Conservation (phyloP, 2,797 vertebrate genomes). For the Mus caroli region DNA sequence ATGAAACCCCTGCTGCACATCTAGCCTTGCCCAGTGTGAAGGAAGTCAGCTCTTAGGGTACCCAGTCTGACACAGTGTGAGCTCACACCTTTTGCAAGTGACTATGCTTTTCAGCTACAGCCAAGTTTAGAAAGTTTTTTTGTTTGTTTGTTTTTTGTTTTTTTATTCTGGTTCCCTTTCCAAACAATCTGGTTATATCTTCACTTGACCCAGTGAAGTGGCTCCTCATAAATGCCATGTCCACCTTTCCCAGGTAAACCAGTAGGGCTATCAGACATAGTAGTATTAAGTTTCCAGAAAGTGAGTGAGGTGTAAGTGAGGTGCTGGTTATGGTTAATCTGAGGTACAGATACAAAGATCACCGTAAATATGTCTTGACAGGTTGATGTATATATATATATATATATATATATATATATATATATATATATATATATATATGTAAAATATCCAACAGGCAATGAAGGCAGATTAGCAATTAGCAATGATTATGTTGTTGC, state of each 20-base stretch:
- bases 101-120: background rate
- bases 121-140: background rate
- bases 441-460: background rate
- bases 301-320: background rate
- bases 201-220: background rate
- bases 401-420: too few species aligned
- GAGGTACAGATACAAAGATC: background rate
- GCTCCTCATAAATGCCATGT: background rate
- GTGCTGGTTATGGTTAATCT: background rate
- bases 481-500: background rate
- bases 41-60: background rate
- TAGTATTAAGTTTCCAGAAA: conserved; percentile 24
- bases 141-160: background rate
- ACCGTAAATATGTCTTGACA: conserved; percentile 19
- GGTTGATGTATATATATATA: background rate
- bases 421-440: background rate
- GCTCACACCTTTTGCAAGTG: background rate
- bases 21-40: background rate
- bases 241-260: background rate
- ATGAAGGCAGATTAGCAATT: background rate
- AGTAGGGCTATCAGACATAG: background rate
- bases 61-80: background rate
- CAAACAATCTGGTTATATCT: background rate
- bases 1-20: background rate
- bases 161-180: conserved; percentile 8